Percentiles rank a stretch among this genome's conserved stretches.
phyloP scores from a whole-genome alignment of 2,113 vertebrate species.

The Athene cunicularia region DNA sequence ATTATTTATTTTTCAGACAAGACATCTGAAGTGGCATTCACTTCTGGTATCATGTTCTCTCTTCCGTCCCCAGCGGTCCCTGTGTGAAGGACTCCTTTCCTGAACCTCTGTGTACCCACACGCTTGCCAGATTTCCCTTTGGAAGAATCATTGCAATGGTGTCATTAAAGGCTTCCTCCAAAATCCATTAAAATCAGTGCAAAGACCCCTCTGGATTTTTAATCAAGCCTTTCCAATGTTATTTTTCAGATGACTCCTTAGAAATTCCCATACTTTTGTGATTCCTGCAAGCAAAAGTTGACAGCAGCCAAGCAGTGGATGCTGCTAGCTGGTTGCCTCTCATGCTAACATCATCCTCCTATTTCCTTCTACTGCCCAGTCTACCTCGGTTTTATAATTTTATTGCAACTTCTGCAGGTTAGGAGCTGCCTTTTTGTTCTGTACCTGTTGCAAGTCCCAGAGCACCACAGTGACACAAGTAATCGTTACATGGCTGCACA shows the following conservation, averaged over 20 bases:
- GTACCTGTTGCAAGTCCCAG: background rate
- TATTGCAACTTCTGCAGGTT: background rate
- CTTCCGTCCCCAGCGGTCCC: background rate
- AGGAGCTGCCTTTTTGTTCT: background rate
- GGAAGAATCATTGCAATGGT: background rate
- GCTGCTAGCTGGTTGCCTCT: background rate
- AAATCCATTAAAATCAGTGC: background rate
- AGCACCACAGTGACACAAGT: fast-evolving
- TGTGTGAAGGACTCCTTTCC: background rate
- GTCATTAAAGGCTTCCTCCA: background rate
- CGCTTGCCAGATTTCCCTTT: background rate
- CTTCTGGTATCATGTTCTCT: background rate
- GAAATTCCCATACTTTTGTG: background rate
- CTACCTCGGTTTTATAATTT: background rate
- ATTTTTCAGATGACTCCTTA: background rate
- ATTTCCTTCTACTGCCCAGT: background rate
- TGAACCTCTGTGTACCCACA: background rate
- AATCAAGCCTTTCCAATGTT: background rate
- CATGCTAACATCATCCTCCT: fast-evolving
- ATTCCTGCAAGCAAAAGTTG: background rate
- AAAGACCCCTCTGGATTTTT: background rate
- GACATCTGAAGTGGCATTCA: background rate
- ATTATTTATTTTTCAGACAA: background rate
- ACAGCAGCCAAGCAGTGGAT: background rate
- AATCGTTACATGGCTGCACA: too few species aligned